Percentiles rank a stretch among this genome's conserved stretches.
phyloP scores from a whole-genome alignment of 2,797 vertebrate genomes.

The Furcifer pardalis region DNA sequence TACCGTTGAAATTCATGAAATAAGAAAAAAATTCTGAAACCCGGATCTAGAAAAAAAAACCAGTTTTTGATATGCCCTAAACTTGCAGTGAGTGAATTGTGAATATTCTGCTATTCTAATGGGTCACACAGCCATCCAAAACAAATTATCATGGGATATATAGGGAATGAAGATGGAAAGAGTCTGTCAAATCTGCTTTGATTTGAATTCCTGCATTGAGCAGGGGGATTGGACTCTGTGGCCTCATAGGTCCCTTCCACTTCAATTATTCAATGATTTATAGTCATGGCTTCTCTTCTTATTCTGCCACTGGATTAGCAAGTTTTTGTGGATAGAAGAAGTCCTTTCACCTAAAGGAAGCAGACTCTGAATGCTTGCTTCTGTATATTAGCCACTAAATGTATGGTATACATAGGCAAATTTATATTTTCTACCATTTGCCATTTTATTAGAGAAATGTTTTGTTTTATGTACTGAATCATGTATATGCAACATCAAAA shows the following conservation, averaged over 20 bases:
- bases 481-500: not conserved
- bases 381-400: not conserved
- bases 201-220: no score
- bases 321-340: not conserved
- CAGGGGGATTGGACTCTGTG: no score
- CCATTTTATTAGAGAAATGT: not conserved
- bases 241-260: no score
- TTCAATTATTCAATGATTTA: no score
- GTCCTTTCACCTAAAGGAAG: no score
- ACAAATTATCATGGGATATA: not conserved
- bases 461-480: not conserved
- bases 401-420: not conserved
- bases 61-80: constrained; percentile 33
- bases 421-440: not conserved
- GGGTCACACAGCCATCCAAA: not conserved
- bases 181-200: no score
- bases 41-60: constrained; percentile 11
- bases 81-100: constrained; percentile 40
- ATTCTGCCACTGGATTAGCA: not conserved
- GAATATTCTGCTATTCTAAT: not conserved
- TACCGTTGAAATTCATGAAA: constrained; percentile 35
- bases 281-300: not conserved
- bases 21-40: constrained; percentile 17
- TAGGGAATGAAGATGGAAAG: no score
- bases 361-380: no score